Conservation (phyloP, 2,797 vertebrate genomes). For the Artibeus lituratus region DNA sequence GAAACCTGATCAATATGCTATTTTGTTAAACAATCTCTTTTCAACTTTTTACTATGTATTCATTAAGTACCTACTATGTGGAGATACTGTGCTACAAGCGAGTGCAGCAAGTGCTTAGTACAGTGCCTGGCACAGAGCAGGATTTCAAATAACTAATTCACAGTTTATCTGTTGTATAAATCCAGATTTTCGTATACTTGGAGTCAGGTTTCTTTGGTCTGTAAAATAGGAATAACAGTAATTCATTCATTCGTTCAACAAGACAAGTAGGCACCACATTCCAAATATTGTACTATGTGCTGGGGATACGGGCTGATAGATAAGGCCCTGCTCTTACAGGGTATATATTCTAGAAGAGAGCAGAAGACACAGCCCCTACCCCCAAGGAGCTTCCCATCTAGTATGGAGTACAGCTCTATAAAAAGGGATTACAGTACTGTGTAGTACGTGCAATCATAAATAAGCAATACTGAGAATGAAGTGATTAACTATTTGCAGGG, state of each 20-base stretch:
- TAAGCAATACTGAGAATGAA: neutral
- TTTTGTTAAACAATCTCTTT: neutral
- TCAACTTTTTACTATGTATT: neutral
- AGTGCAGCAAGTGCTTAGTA: neutral
- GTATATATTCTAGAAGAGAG: neutral
- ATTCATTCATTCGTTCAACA: neutral
- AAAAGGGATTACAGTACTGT: neutral
- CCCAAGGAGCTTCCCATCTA: neutral
- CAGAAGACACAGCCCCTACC: neutral
- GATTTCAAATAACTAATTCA: neutral
- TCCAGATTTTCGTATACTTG: neutral
- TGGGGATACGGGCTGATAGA: neutral
- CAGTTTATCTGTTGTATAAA: neutral
- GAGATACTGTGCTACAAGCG: neutral
- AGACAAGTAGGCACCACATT: neutral
- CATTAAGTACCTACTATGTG: neutral
- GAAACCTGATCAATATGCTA: neutral
- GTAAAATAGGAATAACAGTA: neutral
- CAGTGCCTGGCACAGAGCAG: neutral
- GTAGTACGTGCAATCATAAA: neutral
- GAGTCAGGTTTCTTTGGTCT: slow-evolving; percentile 4
- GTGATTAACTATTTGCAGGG: neutral
- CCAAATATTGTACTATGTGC: neutral
- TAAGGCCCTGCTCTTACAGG: neutral
- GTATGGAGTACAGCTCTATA: neutral